Percentiles rank a stretch among this genome's conserved stretches.
Evolutionary conservation across 1,140 invertebrate species (phyloP).

Genomic region (Listronotus oregonensis): DNA sequence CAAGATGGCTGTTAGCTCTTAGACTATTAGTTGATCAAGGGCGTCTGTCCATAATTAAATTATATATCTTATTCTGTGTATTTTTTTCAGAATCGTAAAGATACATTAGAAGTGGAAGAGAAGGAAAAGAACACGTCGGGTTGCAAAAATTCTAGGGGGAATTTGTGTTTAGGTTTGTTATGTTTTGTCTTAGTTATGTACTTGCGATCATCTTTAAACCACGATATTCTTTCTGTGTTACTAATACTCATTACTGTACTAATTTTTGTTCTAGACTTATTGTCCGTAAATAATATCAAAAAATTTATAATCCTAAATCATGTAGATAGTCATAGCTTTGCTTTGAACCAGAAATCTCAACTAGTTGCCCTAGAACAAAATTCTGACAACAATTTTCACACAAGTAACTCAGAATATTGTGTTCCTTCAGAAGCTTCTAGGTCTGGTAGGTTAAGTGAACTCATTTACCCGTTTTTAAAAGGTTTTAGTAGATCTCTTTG

Average conservation of each 20-base stretch:
- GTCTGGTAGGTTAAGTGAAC: background rate
- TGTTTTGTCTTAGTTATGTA: constrained; percentile 50
- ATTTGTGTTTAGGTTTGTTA: constrained; percentile 56
- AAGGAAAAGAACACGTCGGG: constrained; percentile 47
- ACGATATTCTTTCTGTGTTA: constrained; percentile 41
- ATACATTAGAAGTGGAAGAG: constrained; percentile 49
- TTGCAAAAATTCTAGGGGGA: constrained; percentile 46
- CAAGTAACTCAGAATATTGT: constrained; percentile 15
- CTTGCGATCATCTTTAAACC: constrained; percentile 44
- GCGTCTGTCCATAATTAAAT: no score
- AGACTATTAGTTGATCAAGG: no score
- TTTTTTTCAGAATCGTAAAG: constrained; percentile 51
- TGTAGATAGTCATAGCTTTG: constrained; percentile 20
- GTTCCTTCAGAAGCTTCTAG: background rate
- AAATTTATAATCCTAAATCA: constrained; percentile 15
- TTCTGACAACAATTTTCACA: constrained; percentile 55
- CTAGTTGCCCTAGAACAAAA: constrained; percentile 38
- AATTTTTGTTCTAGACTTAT: constrained; percentile 34
- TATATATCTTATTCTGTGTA: background rate
- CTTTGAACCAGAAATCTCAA: constrained; percentile 24
- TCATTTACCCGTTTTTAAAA: constrained; percentile 9
- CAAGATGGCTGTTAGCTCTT: no score
- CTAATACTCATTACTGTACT: constrained; percentile 45
- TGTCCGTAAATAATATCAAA: constrained; percentile 20
- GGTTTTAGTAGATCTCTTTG: constrained; percentile 9